Conservation (phyloP, 2,888 invertebrate species). For the Sesia bembeciformis region DNA sequence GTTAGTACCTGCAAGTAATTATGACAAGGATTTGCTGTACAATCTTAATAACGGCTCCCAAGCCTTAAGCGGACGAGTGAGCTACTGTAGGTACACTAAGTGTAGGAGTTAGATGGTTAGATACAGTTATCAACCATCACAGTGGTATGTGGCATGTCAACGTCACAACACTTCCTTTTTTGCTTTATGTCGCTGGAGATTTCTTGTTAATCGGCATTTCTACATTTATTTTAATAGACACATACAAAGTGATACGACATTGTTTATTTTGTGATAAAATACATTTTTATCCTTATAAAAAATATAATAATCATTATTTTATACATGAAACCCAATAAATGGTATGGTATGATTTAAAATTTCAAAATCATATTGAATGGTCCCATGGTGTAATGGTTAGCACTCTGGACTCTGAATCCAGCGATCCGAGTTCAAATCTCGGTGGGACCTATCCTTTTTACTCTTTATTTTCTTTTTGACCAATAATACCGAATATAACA, state of each 20-base stretch:
- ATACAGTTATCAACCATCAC: constrained; percentile 3
- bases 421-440: constrained; percentile 88
- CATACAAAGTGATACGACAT: too few species aligned
- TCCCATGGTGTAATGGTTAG: constrained; percentile 81
- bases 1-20: too few species aligned
- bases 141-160: not conserved
- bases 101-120: constrained; percentile 1
- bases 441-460: constrained; percentile 76
- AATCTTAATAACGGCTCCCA: not conserved
- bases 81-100: not conserved
- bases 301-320: not conserved
- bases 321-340: not conserved
- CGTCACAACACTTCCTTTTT: not conserved
- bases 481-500: too few species aligned
- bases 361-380: constrained; percentile 17
- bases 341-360: not conserved
- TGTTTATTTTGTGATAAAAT: too few species aligned
- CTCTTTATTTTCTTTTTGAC: not conserved
- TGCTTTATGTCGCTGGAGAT: not conserved
- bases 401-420: constrained; percentile 83
- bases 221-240: not conserved
- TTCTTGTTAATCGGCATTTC: not conserved
- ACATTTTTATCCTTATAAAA: too few species aligned
- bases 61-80: not conserved
- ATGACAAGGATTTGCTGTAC: not conserved